Percentiles rank a stretch among this genome's conserved stretches.
phyloP scores from a whole-genome alignment of 1,140 invertebrate species.

The Cyclina sinensis region DNA sequence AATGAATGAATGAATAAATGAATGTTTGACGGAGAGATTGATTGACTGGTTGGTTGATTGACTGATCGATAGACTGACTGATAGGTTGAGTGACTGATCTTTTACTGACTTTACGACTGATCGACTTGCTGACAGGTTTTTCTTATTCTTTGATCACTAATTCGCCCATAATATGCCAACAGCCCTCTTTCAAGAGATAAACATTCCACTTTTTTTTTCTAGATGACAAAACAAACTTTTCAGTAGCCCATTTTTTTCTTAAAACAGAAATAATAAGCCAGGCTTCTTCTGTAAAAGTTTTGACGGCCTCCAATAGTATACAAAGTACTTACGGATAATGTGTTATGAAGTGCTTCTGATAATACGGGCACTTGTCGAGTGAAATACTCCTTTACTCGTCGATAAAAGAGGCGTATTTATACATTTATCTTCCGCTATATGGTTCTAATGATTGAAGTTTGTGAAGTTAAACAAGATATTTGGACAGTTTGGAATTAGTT shows the following conservation, averaged over 20 bases:
- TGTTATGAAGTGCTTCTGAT: conserved; percentile 7
- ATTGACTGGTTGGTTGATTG: too few species aligned
- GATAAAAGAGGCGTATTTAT: conserved; percentile 25
- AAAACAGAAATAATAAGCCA: neutral
- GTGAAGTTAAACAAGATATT: neutral
- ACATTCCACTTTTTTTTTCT: too few species aligned
- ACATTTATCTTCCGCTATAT: conserved; percentile 20
- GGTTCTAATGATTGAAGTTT: neutral
- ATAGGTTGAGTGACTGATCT: too few species aligned
- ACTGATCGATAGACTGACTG: too few species aligned
- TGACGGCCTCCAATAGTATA: conserved; percentile 26
- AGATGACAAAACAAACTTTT: too few species aligned
- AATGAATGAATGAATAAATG: too few species aligned
- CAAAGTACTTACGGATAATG: neutral
- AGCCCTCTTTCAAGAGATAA: too few species aligned
- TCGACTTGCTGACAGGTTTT: too few species aligned
- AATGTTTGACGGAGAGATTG: too few species aligned
- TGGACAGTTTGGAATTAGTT: conserved; percentile 14
- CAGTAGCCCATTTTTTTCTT: neutral
- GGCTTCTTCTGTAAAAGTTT: neutral
- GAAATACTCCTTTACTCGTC: neutral
- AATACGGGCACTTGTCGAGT: conserved; percentile 1
- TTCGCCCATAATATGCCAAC: too few species aligned
- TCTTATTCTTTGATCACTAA: too few species aligned
- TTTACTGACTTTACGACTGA: too few species aligned